A percentile compares a stretch with the other conserved stretches of the same genome.
These are phyloP conservation scores for Sinocyclocheilus rhinocerous DNA, from an alignment of 2,113 vertebrate species.

Conservation along the genomic window DNA sequence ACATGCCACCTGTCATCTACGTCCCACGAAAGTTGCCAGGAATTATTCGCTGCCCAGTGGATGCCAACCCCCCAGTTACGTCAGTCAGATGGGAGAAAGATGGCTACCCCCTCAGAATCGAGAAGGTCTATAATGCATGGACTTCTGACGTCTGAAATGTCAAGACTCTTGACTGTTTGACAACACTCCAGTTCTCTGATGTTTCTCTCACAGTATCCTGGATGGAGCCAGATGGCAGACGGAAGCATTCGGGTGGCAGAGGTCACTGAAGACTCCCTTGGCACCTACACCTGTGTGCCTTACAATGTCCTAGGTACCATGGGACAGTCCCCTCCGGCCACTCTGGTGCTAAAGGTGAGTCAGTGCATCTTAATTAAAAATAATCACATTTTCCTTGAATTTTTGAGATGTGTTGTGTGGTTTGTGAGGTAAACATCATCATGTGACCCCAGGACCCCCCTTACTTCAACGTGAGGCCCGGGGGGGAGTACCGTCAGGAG, in stretches of 20 bases:
- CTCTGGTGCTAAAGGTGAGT: slow-evolving; percentile 97
- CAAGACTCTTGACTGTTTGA: background rate
- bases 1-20: slow-evolving; percentile 97
- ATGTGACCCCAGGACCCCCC: slow-evolving; percentile 86
- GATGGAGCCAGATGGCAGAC: slow-evolving; percentile 93
- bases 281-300: slow-evolving; percentile 99
- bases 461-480: slow-evolving; percentile 99
- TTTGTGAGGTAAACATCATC: background rate
- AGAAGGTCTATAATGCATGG: slow-evolving; percentile 81
- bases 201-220: slow-evolving; percentile 79
- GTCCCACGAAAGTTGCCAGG: slow-evolving; percentile 96
- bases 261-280: slow-evolving; percentile 97
- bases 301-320: slow-evolving; percentile 99
- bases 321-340: slow-evolving; percentile 96
- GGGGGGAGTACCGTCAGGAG: slow-evolving; percentile 99
- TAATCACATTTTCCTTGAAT: background rate
- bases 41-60: slow-evolving; percentile 95
- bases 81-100: slow-evolving; percentile 98
- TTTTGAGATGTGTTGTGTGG: too few species aligned
- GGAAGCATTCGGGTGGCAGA: slow-evolving; percentile 96
- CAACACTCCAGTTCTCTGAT: slow-evolving; percentile 20
- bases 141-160: background rate
- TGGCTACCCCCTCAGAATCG: slow-evolving; percentile 90
- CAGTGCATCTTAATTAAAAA: background rate
- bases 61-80: slow-evolving; percentile 92